Base-by-base conservation (phyloP, 2,888 invertebrate species). In the Endotricha flammealis region DNA sequence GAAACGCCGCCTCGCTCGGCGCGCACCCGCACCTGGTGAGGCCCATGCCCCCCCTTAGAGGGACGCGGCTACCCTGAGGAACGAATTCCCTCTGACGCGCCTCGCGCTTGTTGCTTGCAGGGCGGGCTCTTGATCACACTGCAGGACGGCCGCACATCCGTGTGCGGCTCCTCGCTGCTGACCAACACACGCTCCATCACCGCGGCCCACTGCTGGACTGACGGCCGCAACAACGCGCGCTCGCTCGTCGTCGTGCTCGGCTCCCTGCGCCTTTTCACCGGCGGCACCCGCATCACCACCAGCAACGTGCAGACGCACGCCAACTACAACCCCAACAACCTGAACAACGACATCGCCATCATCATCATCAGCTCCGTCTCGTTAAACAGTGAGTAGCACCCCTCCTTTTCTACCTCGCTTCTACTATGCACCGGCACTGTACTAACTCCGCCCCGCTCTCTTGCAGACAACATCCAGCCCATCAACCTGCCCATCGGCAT, bases 191-290 rank as follows among this genome's bases (percentile, higher is more conserved):
- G 49, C 8, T 23, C 47, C 9, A 46, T 60, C 30, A 63, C 60
- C 11, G 64, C 64, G 1, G 65, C 60, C 17, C 65, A 65, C 50
- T 67, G 65, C 49, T 66, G 67, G 65, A 42, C 33, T 6, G 49
- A 53, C 36, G 41, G 45, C 1, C 28, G 41, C 24, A 42, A 34
- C 33, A 52, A 50, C 25, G 66, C 62, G 8, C 38, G 53, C 8
- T 46, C 48, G 35, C 50, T 66, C 37, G 40, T 42, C 9, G 53
- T 63, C 2, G 66, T 68, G 5, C 53, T 61, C 14, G 66, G 57
- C 28, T 57, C 60, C 33, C 29, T 33, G 1, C 35, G 32, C 0
- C 51, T 63, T 11, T 60, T 57, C 48, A 38, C 37, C 17, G 64
- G 64, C 7, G 65, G 64, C 12, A 44, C 42, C 24, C 48, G 64